Evolutionary conservation across 1,140 invertebrate species (phyloP).

Genomic region (Ptiloglossa arizonensis): DNA sequence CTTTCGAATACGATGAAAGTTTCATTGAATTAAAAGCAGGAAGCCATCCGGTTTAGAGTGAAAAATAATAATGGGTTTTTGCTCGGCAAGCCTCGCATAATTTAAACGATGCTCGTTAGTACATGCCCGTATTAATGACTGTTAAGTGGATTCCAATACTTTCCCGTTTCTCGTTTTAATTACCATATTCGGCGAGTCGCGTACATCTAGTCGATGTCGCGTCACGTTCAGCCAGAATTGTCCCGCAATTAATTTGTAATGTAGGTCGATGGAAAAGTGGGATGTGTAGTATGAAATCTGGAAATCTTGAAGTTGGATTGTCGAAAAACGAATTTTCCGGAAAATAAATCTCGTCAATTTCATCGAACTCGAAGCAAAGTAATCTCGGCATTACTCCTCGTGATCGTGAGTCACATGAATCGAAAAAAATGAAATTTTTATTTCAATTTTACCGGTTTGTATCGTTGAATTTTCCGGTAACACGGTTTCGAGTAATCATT

Average conservation of each 20-base stretch:
- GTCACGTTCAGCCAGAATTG: background rate
- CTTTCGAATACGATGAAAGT: background rate
- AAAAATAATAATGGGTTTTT: background rate
- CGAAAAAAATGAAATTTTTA: too few relatives aligned
- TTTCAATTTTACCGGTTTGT: too few relatives aligned
- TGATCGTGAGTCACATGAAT: too few relatives aligned
- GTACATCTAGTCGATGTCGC: background rate
- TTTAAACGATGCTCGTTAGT: conserved; percentile 18
- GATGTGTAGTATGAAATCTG: too few relatives aligned
- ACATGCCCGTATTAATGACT: background rate
- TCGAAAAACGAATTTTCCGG: too few relatives aligned
- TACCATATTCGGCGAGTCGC: background rate
- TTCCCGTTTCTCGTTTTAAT: conserved; percentile 14
- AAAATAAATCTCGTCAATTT: background rate
- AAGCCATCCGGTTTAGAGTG: background rate
- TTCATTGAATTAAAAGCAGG: background rate
- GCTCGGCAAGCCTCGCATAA: background rate
- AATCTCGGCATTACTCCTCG: too few relatives aligned
- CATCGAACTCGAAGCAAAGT: too few relatives aligned
- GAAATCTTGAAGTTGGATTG: too few relatives aligned
- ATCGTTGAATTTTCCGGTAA: too few relatives aligned
- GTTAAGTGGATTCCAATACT: conserved; percentile 5
- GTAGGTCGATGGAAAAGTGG: too few relatives aligned
- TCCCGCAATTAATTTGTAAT: conserved; percentile 14
- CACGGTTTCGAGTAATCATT: too few relatives aligned